Conservation (phyloP, 2,888 invertebrate species). For the Capitulum mitella region DNA sequence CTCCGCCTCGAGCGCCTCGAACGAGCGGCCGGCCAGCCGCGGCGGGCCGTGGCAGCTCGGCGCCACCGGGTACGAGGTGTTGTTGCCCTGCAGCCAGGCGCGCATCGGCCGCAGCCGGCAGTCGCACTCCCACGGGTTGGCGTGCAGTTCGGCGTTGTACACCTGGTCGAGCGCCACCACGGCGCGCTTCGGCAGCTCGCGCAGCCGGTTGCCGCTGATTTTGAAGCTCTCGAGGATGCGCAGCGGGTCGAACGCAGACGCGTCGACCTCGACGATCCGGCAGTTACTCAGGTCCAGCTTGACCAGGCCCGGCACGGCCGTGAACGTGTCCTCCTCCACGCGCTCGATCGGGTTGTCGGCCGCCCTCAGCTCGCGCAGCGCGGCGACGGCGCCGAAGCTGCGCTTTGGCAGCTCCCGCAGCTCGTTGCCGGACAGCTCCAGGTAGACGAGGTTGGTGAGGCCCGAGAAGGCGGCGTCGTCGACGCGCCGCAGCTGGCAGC, state of each 20-base stretch:
- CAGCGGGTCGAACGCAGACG: constrained; percentile 64
- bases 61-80: constrained; percentile 63
- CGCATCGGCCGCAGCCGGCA: constrained; percentile 73
- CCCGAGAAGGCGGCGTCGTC: constrained; percentile 75
- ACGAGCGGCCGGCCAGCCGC: constrained; percentile 52
- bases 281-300: constrained; percentile 63
- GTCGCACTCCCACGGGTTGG: constrained; percentile 84
- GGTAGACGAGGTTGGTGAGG: constrained; percentile 78
- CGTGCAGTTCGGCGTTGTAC: constrained; percentile 72
- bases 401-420: constrained; percentile 67
- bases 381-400: constrained; percentile 67
- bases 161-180: constrained; percentile 42
- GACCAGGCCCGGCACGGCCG: constrained; percentile 55
- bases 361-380: constrained; percentile 71
- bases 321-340: constrained; percentile 50
- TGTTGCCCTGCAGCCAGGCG: constrained; percentile 62
- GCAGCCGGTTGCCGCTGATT: constrained; percentile 56
- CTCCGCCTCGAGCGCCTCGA: constrained; percentile 66
- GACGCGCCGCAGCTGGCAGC: constrained; percentile 77
- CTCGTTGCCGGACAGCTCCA: constrained; percentile 76
- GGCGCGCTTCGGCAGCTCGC: constrained; percentile 30
- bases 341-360: constrained; percentile 72
- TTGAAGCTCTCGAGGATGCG: constrained; percentile 60
- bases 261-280: constrained; percentile 60
- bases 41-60: constrained; percentile 57